Evolutionary conservation across 2,113 vertebrate genomes (phyloP), one percentile per base, ranked within the genome.

Genomic region (Lepisosteus oculatus): DNA sequence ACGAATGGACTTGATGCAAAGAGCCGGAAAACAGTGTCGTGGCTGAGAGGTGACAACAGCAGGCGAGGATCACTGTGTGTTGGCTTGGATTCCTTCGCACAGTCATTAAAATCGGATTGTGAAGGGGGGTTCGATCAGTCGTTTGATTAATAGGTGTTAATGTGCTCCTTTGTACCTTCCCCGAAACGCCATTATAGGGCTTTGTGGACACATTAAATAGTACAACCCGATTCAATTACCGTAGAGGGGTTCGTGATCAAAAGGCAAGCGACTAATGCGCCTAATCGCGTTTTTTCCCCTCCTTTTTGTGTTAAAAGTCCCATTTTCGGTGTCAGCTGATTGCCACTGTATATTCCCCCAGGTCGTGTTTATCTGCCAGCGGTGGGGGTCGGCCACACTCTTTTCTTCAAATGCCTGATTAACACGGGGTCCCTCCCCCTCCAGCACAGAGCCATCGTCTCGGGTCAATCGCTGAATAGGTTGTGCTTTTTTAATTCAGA

Each of bases 401-500:
- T 12, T 51, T 9, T 68, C 72, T 59, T 74, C 47, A 74, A 69
- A 63, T 56, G 72, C 66, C 63, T 74, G 54, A 69, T 69, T 74
- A 69, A 43, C 66, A 74, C 69, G 63, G 54, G 11, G 55, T 41
- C 29, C 29, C 67, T 55, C 66, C 47, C 57, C 66, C 72, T 69
- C 9, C 8, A 74, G 55, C 59, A 69, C 69, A 51, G 9, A 51
- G 64, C 67, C 67, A 59, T n/a, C 43, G 72, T 69, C 67, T 69
- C 29, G 59, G 51, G 61, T 69, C 72, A 41, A 8, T 61, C 47
- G 61, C 17, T 63, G 66, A 68, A 55, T 57, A 63, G 66, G 41
- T 63, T 56, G 72, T 43, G 29, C 72, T 69, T 74, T 29, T 74
- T 74, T 68, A 68, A 64, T 74, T 74, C 72, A 69, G 69, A 74